Base-by-base conservation (phyloP, 2,888 invertebrate genomes). In the Spodoptera littoralis region DNA sequence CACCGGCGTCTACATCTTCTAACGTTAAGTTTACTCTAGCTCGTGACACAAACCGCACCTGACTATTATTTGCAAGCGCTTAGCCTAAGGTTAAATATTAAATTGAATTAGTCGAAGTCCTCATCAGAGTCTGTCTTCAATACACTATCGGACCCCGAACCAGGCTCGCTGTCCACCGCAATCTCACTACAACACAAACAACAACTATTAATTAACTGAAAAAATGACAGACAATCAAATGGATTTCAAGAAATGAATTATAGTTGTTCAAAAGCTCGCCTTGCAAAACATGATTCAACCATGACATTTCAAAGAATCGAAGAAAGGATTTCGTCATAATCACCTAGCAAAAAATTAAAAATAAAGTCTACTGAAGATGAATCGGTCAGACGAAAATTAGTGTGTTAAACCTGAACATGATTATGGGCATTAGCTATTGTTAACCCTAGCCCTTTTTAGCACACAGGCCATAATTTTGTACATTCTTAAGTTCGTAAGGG, bases 121-220 rank as follows among this genome's bases (percentile, higher is more conserved):
- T 95, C 95, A 76, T 95, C 95, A 9, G 95, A 94, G 80, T 95
- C 95, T 13, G 95, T 94, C 79, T 91, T 92, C 74, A 94, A 84
- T 36, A 92, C 92, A 85, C 95, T 95, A 84, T 95, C 95, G 6
- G 93, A 91, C n/a, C 90, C 93, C 5, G 95, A 94, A 43, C 92
- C 93, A 0, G 88, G 80, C 58, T 95, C 95, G 83, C 95, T 95
- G 86, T 94, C 94, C 66, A 90, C 88, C 54, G 89, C 89, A 47
- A 90, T 82, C 76, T 92, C 93, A 60, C 94, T 94, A 88, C 48
- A 55, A 55, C 70, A 77, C 13, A 78, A 76, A 75, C 48, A 6
- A 36, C 36, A 13, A 3, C 11, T 4, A 56, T 61, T 51, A 57
- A 57, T 46, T 6, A 24, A 13, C 52, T 9, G 11, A 18, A 22